phyloP scores from a whole-genome alignment of 2,888 invertebrate genomes.

The Apantesis nais region DNA sequence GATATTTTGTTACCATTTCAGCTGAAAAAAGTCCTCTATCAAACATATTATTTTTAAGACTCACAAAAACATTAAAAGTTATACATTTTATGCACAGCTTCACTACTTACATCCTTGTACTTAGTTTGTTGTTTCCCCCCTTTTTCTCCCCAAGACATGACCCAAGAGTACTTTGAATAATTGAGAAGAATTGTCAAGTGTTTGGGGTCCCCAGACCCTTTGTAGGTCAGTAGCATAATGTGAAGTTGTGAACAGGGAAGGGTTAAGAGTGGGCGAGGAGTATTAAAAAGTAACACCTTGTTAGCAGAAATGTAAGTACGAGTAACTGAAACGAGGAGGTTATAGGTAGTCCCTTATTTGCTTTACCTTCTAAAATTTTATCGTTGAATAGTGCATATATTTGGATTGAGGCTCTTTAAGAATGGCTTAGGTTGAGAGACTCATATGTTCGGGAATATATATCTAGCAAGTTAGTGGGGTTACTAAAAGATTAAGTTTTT shows the following conservation, averaged over 20 bases:
- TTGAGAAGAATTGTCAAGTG: conserved; percentile 74
- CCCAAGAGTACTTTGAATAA: conserved; percentile 77
- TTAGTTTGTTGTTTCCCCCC: conserved; percentile 32
- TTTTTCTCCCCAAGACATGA: conserved; percentile 42
- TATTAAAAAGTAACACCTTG: conserved; percentile 68
- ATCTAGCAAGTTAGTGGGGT: too few relatives aligned
- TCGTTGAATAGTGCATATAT: not conserved
- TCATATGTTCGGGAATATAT: too few relatives aligned
- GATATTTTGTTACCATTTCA: not conserved
- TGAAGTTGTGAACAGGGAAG: conserved; percentile 51
- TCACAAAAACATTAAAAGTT: conserved; percentile 11
- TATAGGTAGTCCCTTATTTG: not conserved
- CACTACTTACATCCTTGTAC: conserved; percentile 20
- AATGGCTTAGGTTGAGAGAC: too few relatives aligned
- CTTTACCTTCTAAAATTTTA: not conserved
- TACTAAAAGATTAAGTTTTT: too few relatives aligned
- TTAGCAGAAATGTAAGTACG: conserved; percentile 40
- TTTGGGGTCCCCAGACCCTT: conserved; percentile 59
- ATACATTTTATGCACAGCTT: conserved; percentile 1
- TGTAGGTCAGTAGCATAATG: conserved; percentile 74
- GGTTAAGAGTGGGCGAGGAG: conserved; percentile 58
- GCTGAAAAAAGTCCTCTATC: not conserved
- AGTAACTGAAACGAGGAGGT: not conserved
- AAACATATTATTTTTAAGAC: not conserved
- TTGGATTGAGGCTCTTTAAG: too few relatives aligned